Base-by-base conservation (phyloP, 2,888 invertebrate species). In the Seladonia tumulorum region DNA sequence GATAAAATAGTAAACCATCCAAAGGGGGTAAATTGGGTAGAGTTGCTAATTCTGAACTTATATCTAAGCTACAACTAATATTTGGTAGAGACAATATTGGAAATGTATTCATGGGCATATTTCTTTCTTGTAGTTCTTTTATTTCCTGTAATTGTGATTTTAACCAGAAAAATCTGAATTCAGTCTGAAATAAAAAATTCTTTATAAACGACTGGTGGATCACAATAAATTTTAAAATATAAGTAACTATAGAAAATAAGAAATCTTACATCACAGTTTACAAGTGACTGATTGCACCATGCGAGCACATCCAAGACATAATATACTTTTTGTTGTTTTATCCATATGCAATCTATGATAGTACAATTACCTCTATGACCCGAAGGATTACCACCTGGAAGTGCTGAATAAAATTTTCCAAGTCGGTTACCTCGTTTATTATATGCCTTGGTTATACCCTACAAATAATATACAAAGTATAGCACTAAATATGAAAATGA, bases 1-100 rank as follows among this genome's bases (percentile, higher is more conserved):
- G 99, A 95, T 98, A 99, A 95, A 99, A 99, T 79, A 99, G 95
- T 60, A 99, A 94, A 0, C 99, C 99, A 95, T 99, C 99, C 78
- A 99, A 94, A 75, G 94, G 89, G 0, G 97, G 96, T 14, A 91
- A 92, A 8, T 85, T 53, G 1, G 90, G 71, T 73, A 95, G 76
- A 92, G 85, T 93, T 93, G 76, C 63, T 49, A 90, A 77, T 39
- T 80, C 79, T 60, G 16, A 70, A 72, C 76, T 78, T 45, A 95
- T 29, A 84, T 95, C 92, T 63, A 88, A 91, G 80, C 94, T 92
- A 87, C 97, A 96, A 7, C 95, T 92, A 63, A 95, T 93, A 93
- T 95, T 96, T 2, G 96, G 96, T 60, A 97, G 91, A 81, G 96
- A 87, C 82, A 95, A 91, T 90, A 97, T 96, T 76, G 94, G 95